These are phyloP conservation scores for Gonioctena quinquepunctata DNA, from an alignment of 1,140 invertebrate genomes.

Conservation along the genomic window DNA sequence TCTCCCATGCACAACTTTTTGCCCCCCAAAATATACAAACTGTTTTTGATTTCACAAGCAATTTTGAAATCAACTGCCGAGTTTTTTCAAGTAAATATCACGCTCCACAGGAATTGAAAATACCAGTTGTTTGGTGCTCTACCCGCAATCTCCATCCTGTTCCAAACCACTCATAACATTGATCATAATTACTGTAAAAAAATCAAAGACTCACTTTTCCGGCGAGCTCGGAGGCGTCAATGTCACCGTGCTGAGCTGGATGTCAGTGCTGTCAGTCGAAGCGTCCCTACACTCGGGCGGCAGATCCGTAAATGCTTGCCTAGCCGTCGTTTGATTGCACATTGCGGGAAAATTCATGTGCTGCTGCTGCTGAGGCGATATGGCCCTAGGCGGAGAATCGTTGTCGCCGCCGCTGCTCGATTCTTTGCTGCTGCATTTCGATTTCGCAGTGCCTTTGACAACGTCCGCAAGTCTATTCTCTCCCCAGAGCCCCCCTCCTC, in stretches of 20 bases:
- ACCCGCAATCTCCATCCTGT: too few relatives aligned
- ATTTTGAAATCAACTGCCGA: too few relatives aligned
- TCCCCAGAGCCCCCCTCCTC: constrained; percentile 43
- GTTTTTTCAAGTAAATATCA: too few relatives aligned
- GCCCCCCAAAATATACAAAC: too few relatives aligned
- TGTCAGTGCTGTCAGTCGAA: constrained; percentile 52
- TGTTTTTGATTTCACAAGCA: too few relatives aligned
- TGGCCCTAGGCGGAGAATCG: constrained; percentile 37
- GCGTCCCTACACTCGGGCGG: constrained; percentile 55
- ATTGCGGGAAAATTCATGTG: background rate
- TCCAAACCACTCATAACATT: too few relatives aligned
- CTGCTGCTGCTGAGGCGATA: constrained; percentile 39
- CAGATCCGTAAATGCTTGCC: constrained; percentile 21
- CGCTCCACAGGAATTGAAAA: too few relatives aligned
- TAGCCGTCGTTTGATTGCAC: constrained; percentile 13
- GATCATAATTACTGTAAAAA: too few relatives aligned
- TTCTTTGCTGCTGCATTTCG: constrained; percentile 46
- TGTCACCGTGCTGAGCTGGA: constrained; percentile 58
- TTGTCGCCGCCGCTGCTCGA: constrained; percentile 24
- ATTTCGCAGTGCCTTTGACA: constrained; percentile 75
- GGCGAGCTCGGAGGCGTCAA: constrained; percentile 65
- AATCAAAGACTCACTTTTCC: constrained; percentile 61
- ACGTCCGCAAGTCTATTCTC: constrained; percentile 76
- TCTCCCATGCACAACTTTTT: too few relatives aligned
- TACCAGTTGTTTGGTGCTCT: too few relatives aligned